Evolutionary conservation across 2,113 vertebrate genomes (phyloP), one percentile per base, ranked within the genome.

Genomic region (Tapirus terrestris): DNA sequence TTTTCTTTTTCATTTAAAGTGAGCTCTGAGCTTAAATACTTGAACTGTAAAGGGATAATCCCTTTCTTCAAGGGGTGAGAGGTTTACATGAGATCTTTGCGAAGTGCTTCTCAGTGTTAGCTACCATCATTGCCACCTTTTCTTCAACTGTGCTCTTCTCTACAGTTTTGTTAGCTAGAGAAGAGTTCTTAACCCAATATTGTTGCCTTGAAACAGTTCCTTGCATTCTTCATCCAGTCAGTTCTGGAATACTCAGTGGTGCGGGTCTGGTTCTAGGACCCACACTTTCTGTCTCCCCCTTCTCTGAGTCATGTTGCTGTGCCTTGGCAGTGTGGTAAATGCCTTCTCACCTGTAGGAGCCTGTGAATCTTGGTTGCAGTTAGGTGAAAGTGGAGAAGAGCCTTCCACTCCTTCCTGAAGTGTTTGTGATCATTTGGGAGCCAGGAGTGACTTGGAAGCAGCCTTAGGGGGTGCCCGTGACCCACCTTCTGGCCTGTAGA

Each of bases 1-100:
- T 93, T 95, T 98, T 90, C 31, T 97, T 72, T 91, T 76, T 65
- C 36, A 58, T 91, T 93, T 95, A 93, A 95, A 84, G 48, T 89
- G 79, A 95, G 36, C 18, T 95, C 60, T 95, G 45, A 92, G 58
- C 36, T 87, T 82, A 89, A 92, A 61, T 94, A 86, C 43, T 90
- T 83, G n/a, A 92, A 61, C 76, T 95, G 17, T 93, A 48, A 91
- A 82, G 91, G 70, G 80, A 79, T 93, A 94, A 83, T 89, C 80
- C 16, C 43, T 79, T 36, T 73, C 53, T 76, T 86, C 14, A 90
- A 88, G 43, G 60, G 45, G 36, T 86, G 75, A 73, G 60, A 29
- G 43, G n/a, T 92, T 93, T 89, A 72, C 82, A 43, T 76, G 45
- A 96, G 43, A 31, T 81, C 76, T 90, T 81, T 94, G 89, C 39